A percentile compares a stretch with the other conserved stretches of the same genome.
Conservation (phyloP, 2,797 vertebrate genomes). For the Pachyuromys duprasi region DNA sequence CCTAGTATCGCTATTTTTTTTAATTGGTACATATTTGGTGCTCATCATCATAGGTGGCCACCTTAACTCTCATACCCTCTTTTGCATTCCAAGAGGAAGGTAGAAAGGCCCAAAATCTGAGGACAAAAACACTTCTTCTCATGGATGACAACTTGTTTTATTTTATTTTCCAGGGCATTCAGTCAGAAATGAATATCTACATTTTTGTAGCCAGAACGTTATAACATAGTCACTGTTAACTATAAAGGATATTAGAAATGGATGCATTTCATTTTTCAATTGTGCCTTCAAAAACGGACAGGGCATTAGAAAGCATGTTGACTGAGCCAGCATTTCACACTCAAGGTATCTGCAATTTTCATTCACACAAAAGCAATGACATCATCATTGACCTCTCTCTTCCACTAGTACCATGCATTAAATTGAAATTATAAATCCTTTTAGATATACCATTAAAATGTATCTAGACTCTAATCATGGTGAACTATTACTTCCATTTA, state of each 20-base stretch:
- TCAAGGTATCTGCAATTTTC: background rate
- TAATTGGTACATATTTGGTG: background rate
- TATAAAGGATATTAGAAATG: background rate
- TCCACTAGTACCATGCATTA: background rate
- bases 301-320: background rate
- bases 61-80: background rate
- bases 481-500: background rate
- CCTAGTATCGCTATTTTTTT: background rate
- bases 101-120: background rate
- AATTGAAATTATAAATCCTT: slow-evolving; percentile 16
- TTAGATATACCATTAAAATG: background rate
- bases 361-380: background rate
- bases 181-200: background rate
- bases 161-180: background rate
- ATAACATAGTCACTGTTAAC: background rate
- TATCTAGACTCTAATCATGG: background rate
- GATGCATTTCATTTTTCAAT: background rate
- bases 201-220: background rate
- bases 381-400: background rate
- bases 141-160: background rate
- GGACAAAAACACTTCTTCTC: background rate
- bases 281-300: background rate
- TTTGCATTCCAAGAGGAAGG: background rate
- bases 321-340: background rate
- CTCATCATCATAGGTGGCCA: background rate